phyloP scores from a whole-genome alignment of 2,888 invertebrate species.

The Ditylenchus weischeri region DNA sequence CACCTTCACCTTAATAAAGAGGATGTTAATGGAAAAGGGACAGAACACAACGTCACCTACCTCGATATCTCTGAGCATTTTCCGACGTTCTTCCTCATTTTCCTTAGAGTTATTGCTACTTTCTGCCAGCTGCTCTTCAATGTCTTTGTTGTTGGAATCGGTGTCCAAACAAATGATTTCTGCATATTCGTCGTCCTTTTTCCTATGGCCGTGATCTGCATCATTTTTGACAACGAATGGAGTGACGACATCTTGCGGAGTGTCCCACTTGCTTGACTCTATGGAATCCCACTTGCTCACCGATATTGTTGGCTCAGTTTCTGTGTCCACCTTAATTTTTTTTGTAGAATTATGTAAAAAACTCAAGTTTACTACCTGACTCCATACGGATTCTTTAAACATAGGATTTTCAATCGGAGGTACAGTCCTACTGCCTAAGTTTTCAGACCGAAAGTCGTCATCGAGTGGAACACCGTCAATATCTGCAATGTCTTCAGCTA shows the following conservation, averaged over 20 bases:
- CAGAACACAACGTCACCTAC: conserved; percentile 53
- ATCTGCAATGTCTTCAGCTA: conserved; percentile 17
- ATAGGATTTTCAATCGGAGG: conserved; percentile 14
- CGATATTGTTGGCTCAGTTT: conserved; percentile 9
- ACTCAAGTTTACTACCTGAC: conserved; percentile 13
- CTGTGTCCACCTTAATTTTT: conserved; percentile 14
- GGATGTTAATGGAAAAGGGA: not conserved
- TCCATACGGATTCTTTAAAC: conserved; percentile 24
- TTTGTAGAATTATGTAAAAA: not conserved
- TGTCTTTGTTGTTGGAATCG: conserved; percentile 22
- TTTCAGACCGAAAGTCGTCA: conserved; percentile 17
- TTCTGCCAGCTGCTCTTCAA: not conserved
- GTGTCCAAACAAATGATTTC: conserved; percentile 23
- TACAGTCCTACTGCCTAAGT: conserved; percentile 6
- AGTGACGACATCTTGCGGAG: conserved; percentile 10
- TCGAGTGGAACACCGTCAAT: conserved; percentile 33
- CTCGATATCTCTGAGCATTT: conserved; percentile 78
- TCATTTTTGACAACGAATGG: conserved; percentile 2
- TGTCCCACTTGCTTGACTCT: conserved; percentile 23
- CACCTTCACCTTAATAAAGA: conserved; percentile 46
- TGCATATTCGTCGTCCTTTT: not conserved
- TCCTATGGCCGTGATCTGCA: not conserved
- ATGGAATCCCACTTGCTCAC: conserved; percentile 22
- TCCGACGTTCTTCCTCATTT: conserved; percentile 61
- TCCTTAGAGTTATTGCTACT: conserved; percentile 29